Evolutionary conservation across 1,140 invertebrate genomes (phyloP).

Genomic region (Halesus radiatus): DNA sequence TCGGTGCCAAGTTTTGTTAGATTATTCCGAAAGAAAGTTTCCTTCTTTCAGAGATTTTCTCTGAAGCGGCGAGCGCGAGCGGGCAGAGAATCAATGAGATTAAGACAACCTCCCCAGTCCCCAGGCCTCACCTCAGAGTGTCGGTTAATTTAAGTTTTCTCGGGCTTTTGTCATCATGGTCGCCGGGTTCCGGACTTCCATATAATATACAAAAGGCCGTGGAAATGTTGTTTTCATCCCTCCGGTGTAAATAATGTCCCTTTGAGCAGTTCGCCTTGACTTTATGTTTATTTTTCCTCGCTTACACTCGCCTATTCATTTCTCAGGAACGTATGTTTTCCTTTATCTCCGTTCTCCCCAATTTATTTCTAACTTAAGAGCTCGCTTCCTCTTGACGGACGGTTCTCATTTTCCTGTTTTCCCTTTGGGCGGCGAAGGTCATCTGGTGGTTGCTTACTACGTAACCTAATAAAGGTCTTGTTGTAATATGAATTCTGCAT

Average conservation of each 20-base stretch:
- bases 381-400: conserved; percentile 18
- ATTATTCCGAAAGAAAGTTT: neutral
- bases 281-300: neutral
- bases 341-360: neutral
- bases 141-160: neutral
- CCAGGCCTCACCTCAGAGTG: neutral
- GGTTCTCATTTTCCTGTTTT: conserved; percentile 4
- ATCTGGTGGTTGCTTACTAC: too few species aligned
- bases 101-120: neutral
- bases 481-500: too few species aligned
- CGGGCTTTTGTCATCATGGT: neutral
- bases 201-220: neutral
- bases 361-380: conserved; percentile 8
- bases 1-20: too few species aligned
- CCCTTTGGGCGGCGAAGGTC: conserved; percentile 1
- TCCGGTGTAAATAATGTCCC: conserved; percentile 1
- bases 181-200: neutral
- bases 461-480: too few species aligned
- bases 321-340: conserved; percentile 20
- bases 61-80: neutral
- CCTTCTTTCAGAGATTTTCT: neutral
- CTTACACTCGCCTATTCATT: conserved; percentile 1
- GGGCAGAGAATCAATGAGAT: neutral
- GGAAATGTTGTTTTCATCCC: conserved; percentile 1
- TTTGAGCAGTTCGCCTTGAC: too few species aligned